phyloP scores from a whole-genome alignment of 2,113 vertebrate species.

The Anser cygnoides region DNA sequence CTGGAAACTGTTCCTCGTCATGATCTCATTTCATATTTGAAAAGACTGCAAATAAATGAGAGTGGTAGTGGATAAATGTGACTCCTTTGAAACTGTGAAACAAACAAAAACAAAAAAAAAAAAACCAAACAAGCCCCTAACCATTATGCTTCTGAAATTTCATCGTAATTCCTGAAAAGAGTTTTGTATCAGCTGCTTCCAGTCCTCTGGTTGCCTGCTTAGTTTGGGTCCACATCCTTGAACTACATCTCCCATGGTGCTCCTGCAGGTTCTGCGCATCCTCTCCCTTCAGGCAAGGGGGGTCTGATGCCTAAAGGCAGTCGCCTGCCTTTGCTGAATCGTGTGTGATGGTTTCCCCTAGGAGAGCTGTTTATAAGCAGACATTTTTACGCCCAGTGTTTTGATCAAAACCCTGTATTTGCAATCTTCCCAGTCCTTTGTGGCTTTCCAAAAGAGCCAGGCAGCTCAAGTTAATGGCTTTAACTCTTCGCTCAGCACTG shows the following conservation, averaged over 20 bases:
- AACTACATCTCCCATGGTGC: neutral
- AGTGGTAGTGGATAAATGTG: neutral
- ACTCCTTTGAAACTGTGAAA: neutral
- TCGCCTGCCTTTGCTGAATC: neutral
- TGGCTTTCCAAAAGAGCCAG: neutral
- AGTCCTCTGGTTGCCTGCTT: rapidly evolving
- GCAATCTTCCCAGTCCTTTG: neutral
- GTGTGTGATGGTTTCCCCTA: rapidly evolving
- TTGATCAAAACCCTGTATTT: neutral
- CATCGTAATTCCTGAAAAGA: neutral
- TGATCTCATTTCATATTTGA: neutral
- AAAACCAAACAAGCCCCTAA: neutral
- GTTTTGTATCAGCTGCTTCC: neutral
- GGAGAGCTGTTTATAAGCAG: neutral
- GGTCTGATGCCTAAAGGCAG: neutral
- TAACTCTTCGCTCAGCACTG: neutral
- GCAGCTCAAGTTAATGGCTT: neutral
- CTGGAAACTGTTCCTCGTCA: neutral
- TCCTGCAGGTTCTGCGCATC: rapidly evolving
- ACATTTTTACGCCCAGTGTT: neutral
- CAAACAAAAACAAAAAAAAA: neutral
- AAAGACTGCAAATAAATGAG: neutral
- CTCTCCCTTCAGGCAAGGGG: neutral
- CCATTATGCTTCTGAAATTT: neutral
- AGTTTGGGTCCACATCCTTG: neutral